Conservation (phyloP, 2,888 invertebrate genomes). For the Ligdia adustata region DNA sequence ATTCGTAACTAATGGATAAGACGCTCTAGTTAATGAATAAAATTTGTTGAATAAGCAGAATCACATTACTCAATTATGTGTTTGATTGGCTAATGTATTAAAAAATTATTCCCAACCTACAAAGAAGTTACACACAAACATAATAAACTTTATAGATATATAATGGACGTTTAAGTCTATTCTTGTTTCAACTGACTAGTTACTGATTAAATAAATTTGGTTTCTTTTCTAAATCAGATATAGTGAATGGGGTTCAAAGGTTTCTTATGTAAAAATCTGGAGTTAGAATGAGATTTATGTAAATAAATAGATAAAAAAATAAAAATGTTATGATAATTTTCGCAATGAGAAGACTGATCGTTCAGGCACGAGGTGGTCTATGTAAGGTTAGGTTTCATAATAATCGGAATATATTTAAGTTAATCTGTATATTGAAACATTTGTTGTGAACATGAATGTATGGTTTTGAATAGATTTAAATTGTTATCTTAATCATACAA, state of each 20-base stretch:
- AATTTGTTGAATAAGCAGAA: background rate
- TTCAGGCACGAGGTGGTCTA: conserved; percentile 74
- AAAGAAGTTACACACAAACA: too few species aligned
- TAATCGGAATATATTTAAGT: conserved; percentile 71
- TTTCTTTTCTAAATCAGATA: conserved; percentile 27
- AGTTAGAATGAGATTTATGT: conserved; percentile 45
- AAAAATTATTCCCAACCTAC: background rate
- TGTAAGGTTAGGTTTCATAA: conserved; percentile 67
- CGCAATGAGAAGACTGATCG: conserved; percentile 83
- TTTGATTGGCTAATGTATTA: background rate
- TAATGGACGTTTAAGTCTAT: too few species aligned
- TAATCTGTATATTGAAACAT: conserved; percentile 62
- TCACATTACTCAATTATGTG: too few species aligned
- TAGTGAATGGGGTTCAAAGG: conserved; percentile 4
- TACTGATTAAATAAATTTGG: too few species aligned
- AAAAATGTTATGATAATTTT: conserved; percentile 77
- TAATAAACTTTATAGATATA: too few species aligned
- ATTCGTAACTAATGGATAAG: conserved; percentile 28
- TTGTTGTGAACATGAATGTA: conserved; percentile 55
- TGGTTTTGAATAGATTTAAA: conserved; percentile 30
- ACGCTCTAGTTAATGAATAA: conserved; percentile 1
- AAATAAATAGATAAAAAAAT: conserved; percentile 53
- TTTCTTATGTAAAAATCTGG: conserved; percentile 51
- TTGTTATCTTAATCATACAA: conserved; percentile 2
- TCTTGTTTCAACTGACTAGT: too few species aligned